phyloP scores from a whole-genome alignment of 2,797 vertebrate genomes.

The Lacerta agilis region DNA sequence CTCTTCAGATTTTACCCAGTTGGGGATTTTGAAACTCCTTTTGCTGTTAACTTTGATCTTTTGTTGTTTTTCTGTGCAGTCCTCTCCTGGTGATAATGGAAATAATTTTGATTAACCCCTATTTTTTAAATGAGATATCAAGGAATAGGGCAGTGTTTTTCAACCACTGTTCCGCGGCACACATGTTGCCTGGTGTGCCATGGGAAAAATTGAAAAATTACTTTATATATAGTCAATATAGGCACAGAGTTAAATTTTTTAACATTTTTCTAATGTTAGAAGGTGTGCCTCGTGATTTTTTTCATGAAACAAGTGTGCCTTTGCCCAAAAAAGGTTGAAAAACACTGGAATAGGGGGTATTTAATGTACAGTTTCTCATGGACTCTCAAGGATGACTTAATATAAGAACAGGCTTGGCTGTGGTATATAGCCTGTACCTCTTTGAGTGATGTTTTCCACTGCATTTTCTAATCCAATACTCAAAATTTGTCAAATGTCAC shows the following conservation, averaged over 20 bases:
- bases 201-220: too few relatives aligned
- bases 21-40: not conserved
- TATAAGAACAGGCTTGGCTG: not conserved
- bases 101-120: constrained; percentile 2
- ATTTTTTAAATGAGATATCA: constrained; percentile 19
- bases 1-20: constrained; percentile 7
- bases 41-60: not conserved
- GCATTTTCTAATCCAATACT: not conserved
- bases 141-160: too few relatives aligned
- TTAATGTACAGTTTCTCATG: constrained; percentile 7
- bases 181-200: too few relatives aligned
- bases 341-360: not conserved
- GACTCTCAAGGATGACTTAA: constrained; percentile 22
- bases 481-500: not conserved
- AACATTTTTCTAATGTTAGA: too few relatives aligned
- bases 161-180: too few relatives aligned
- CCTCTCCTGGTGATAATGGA: not conserved
- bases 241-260: too few relatives aligned
- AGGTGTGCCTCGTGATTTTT: too few relatives aligned
- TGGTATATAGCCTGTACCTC: not conserved
- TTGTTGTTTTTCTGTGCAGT: constrained; percentile 17
- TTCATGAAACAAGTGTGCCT: too few relatives aligned
- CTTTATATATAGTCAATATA: too few relatives aligned
- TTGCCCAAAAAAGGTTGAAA: too few relatives aligned
- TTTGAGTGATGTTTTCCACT: not conserved